These are phyloP conservation scores for Drosophila vallismaia DNA, from an alignment of 2,888 invertebrate species.

Conservation along the genomic window DNA sequence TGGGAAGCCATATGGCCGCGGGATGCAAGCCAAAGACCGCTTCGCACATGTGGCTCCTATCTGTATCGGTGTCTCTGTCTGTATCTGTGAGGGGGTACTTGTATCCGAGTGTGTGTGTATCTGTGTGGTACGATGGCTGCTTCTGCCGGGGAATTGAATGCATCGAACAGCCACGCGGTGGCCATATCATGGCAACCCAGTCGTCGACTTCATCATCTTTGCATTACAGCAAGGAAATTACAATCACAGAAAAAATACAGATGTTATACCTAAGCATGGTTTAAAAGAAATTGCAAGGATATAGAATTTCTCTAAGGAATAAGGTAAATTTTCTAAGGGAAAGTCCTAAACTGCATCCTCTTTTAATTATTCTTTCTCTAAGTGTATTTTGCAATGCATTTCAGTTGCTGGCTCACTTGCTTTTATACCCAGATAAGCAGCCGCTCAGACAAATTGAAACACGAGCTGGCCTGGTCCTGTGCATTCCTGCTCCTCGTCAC, in stretches of 20 bases:
- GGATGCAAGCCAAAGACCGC: conserved; percentile 28
- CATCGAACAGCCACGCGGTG: conserved; percentile 26
- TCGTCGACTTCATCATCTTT: conserved; percentile 22
- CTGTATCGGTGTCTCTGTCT: background rate
- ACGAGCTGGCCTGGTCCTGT: background rate
- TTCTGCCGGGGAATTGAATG: conserved; percentile 42
- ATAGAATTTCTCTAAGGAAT: no score
- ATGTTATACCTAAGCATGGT: background rate
- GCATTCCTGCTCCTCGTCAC: conserved; percentile 2
- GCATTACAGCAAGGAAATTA: conserved; percentile 21
- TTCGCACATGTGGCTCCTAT: conserved; percentile 37
- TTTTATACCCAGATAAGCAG: conserved; percentile 56
- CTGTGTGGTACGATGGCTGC: conserved; percentile 41
- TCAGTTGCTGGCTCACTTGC: conserved; percentile 60
- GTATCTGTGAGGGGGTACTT: conserved; percentile 10
- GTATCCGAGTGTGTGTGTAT: conserved; percentile 17
- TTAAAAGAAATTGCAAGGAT: background rate
- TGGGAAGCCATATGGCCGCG: conserved; percentile 23
- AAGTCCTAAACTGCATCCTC: no score
- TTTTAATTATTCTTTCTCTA: background rate
- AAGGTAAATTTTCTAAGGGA: no score
- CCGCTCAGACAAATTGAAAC: conserved; percentile 36
- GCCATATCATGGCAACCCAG: conserved; percentile 19
- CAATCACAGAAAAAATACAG: background rate
- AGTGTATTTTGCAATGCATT: conserved; percentile 3